Conservation (phyloP, 2,888 invertebrate genomes). For the Trypoxylon attenuatum region DNA sequence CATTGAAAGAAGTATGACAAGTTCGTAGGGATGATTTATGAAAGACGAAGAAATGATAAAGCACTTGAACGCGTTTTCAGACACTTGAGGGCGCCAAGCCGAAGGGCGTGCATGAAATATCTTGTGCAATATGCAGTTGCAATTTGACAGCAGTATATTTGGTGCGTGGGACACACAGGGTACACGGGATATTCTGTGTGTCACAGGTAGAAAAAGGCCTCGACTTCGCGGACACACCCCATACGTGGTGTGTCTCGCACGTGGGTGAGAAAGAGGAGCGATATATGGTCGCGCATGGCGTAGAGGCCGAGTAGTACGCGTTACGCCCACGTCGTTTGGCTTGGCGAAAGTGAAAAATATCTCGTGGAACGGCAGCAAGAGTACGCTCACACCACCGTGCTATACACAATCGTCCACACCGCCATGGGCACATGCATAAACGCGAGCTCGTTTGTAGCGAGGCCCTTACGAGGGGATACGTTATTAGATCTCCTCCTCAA, state of each 20-base stretch:
- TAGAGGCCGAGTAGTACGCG: conserved; percentile 29
- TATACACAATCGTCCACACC: not conserved
- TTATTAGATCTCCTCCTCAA: conserved; percentile 56
- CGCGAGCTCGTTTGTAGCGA: conserved; percentile 31
- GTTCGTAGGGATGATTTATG: no score
- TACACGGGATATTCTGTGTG: no score
- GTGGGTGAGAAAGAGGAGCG: conserved; percentile 40
- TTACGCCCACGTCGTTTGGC: conserved; percentile 61
- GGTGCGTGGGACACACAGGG: not conserved
- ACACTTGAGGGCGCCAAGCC: no score
- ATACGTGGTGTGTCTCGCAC: conserved; percentile 27
- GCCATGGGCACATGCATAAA: conserved; percentile 3
- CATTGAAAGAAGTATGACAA: no score
- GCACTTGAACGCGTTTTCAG: no score
- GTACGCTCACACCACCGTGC: conserved; percentile 7
- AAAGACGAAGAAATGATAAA: no score
- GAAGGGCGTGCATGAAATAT: no score
- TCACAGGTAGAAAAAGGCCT: no score
- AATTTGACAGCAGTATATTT: not conserved
- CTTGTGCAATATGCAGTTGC: no score
- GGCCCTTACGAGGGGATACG: conserved; percentile 34
- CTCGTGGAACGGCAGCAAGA: conserved; percentile 35
- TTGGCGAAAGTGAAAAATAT: conserved; percentile 64
- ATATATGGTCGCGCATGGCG: conserved; percentile 15
- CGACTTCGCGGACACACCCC: conserved; percentile 3